Percentiles rank a stretch among this genome's conserved stretches.
Conservation (phyloP, 1,140 invertebrate genomes). For the Brachionus angularis region DNA sequence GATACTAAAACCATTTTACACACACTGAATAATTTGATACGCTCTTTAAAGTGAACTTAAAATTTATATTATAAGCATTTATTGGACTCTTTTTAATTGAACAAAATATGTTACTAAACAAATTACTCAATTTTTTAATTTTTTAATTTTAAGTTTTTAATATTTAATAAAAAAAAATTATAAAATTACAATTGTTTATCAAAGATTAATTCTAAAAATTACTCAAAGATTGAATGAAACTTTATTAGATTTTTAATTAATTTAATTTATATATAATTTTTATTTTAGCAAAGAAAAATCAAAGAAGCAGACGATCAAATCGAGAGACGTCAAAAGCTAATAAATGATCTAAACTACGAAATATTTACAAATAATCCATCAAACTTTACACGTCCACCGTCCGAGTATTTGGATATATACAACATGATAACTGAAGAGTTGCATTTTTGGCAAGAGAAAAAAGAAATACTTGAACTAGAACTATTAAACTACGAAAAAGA, state of each 20-base stretch:
- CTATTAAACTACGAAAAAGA: not conserved
- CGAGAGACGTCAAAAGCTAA: not conserved
- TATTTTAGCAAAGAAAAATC: not conserved
- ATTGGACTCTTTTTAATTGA: too few species aligned
- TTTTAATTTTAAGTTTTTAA: not conserved
- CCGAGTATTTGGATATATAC: conserved; percentile 39
- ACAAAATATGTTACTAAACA: too few species aligned
- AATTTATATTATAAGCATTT: too few species aligned
- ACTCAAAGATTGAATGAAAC: not conserved
- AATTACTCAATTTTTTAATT: too few species aligned
- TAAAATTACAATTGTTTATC: not conserved
- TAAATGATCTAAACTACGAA: conserved; percentile 36
- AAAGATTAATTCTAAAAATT: not conserved
- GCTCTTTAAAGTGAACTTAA: too few species aligned
- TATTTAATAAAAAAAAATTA: not conserved
- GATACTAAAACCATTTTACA: too few species aligned
- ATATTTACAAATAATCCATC: conserved; percentile 35
- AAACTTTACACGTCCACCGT: conserved; percentile 30
- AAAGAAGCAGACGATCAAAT: conserved; percentile 18
- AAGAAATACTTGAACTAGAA: conserved; percentile 3
- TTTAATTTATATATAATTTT: not conserved
- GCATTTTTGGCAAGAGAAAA: conserved; percentile 34
- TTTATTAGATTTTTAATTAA: not conserved
- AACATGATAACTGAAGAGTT: conserved; percentile 8
- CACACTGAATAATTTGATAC: too few species aligned